phyloP scores from a whole-genome alignment of 2,888 invertebrate species.

The Pinctada fucata region DNA sequence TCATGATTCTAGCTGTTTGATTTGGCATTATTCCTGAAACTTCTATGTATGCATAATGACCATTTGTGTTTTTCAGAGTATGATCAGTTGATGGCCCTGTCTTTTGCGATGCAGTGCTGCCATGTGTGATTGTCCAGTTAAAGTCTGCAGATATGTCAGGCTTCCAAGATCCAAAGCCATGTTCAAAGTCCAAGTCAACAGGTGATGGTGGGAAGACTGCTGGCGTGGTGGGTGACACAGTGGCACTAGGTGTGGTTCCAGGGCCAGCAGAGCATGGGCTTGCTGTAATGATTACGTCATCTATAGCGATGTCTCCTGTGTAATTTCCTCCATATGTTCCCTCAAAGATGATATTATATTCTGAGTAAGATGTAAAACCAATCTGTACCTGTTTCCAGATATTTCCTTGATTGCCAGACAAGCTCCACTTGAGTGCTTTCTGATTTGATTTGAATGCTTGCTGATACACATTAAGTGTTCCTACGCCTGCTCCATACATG shows the following conservation, averaged over 20 bases:
- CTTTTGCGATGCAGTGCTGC: conserved; percentile 50
- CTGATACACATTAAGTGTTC: conserved; percentile 65
- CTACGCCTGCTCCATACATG: conserved; percentile 70
- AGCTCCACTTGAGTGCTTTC: conserved; percentile 45
- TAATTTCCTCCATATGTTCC: conserved; percentile 65
- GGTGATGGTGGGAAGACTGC: conserved; percentile 58
- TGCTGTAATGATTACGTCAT: conserved; percentile 62
- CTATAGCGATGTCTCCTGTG: conserved; percentile 72
- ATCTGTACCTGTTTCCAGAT: conserved; percentile 61
- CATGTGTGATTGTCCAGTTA: conserved; percentile 65
- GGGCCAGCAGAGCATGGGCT: conserved; percentile 48
- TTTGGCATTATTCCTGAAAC: conserved; percentile 52
- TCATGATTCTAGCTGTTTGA: conserved; percentile 63
- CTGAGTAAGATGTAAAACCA: conserved; percentile 30
- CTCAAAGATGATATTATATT: conserved; percentile 67
- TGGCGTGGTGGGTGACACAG: conserved; percentile 45
- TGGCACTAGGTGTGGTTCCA: conserved; percentile 31
- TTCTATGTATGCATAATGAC: conserved; percentile 67
- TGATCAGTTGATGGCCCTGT: conserved; percentile 73
- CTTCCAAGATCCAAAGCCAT: conserved; percentile 64
- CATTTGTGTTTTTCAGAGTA: conserved; percentile 63
- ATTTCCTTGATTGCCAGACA: conserved; percentile 64
- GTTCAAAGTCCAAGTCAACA: conserved; percentile 71
- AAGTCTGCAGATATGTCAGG: conserved; percentile 68
- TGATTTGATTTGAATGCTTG: conserved; percentile 23